Conservation (phyloP, 2,797 vertebrate species). For the Malacoraja senta region DNA sequence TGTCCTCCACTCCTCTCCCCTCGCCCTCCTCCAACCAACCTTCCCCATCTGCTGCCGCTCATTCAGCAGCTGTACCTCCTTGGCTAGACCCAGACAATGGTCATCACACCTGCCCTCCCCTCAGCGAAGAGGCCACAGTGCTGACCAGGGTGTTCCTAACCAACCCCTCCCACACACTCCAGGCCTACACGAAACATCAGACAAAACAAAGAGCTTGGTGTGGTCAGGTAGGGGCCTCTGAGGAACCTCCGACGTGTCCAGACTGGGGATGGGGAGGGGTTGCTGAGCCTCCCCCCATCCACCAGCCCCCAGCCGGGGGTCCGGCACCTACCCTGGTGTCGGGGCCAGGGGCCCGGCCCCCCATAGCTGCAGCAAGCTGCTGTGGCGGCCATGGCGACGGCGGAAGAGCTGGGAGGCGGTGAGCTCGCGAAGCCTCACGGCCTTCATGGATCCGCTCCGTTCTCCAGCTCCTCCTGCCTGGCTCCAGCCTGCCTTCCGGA, state of each 20-base stretch:
- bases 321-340: constrained; percentile 47
- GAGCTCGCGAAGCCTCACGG: constrained; percentile 46
- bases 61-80: not conserved
- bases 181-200: not conserved
- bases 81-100: not conserved
- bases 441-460: constrained; percentile 45
- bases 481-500: not conserved
- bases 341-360: constrained; percentile 40
- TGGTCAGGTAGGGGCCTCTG: too few species aligned
- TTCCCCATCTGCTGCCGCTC: too few species aligned
- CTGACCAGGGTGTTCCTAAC: not conserved
- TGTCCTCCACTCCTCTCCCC: too few species aligned
- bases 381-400: constrained; percentile 50
- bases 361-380: constrained; percentile 41
- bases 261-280: too few species aligned
- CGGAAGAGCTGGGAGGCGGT: constrained; percentile 53
- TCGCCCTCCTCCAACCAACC: too few species aligned
- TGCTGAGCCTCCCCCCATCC: too few species aligned
- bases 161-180: not conserved
- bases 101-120: too few species aligned
- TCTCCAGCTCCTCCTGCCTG: not conserved
- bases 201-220: too few species aligned
- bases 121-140: not conserved
- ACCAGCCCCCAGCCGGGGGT: too few species aligned
- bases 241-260: too few species aligned